phyloP scores from a whole-genome alignment of 2,113 vertebrate species.

The Zingel zingel region DNA sequence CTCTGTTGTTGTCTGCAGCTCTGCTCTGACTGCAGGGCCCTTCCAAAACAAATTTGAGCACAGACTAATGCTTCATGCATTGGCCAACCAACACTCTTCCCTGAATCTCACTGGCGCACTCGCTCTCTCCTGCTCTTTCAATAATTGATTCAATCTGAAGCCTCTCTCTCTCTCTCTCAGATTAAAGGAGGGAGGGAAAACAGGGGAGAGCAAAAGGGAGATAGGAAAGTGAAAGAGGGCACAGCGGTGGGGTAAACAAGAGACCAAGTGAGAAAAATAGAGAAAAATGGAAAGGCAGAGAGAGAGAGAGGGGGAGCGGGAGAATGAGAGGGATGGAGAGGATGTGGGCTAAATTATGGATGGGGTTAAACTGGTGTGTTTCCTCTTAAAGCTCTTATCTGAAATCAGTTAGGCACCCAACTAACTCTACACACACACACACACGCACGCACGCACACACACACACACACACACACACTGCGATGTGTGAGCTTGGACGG shows the following conservation, averaged over 20 bases:
- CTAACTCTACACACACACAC: constrained; percentile 5
- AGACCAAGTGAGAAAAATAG: constrained; percentile 31
- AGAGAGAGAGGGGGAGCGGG: constrained; percentile 14
- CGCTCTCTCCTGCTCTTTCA: constrained; percentile 58
- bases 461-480: constrained; percentile 11
- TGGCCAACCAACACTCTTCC: constrained; percentile 67
- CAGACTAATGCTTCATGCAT: constrained; percentile 60
- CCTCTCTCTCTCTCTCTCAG: constrained; percentile 58
- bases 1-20: constrained; percentile 57
- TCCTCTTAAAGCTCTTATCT: constrained; percentile 72
- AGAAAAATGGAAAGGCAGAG: constrained; percentile 24
- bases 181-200: constrained; percentile 51
- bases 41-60: constrained; percentile 58
- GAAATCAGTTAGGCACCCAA: constrained; percentile 46
- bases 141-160: constrained; percentile 79
- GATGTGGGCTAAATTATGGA: constrained; percentile 72
- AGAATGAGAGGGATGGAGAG: constrained; percentile 36
- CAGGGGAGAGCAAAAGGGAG: constrained; percentile 11
- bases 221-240: constrained; percentile 43
- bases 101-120: constrained; percentile 57
- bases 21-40: constrained; percentile 47
- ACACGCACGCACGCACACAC: background rate
- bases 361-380: constrained; percentile 72
- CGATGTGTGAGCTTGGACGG: constrained; percentile 6
- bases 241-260: constrained; percentile 46